Base-by-base conservation (phyloP, 2,113 vertebrate genomes). In the Diadophis punctatus region DNA sequence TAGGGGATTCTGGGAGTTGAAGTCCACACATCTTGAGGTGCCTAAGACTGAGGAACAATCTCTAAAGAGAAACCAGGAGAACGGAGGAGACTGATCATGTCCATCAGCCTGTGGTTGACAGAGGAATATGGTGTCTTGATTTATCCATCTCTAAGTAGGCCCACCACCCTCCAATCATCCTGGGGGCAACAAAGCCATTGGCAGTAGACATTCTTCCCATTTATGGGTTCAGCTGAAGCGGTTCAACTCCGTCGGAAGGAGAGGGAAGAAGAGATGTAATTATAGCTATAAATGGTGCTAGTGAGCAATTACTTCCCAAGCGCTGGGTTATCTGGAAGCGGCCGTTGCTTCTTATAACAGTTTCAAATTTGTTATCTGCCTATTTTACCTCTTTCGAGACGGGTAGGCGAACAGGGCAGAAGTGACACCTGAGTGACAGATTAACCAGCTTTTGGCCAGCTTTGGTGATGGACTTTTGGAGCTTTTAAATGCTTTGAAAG, bases 351-450 rank as follows among this genome's bases (percentile, higher is more conserved):
- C 87, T 85, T 39, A 8, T 6, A 90, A 53, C 46, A 51, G 87
- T 55, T 92, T 88, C 52, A 85, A 86, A 90, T 92, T 90, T 90
- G 43, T 74, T 92, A 92, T 92, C 92, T 90, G 46, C 60, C 92
- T 63, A 60, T 90, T 92, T 92, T 53, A 58, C 53, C 87, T 92
- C 52, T 22, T 89, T 53, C 1, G 10, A 48, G 85, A 86, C 80
- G 74, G 46, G 46, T 86, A 88, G 89, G 85, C 90, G 85, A 85
- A 55, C 22, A n/a, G 43, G 49, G 5, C 34, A 74, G 22, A 53
- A 53, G 46, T 30, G 22, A 92, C 46, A 84, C 27, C 87, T 89
- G 63, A 12, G 46, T 80, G 34, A 34, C 88, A 92, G 92, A 92
- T 92, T 90, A 90, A 51, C 53, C 55, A 86, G 88, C 74, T 58